Base-by-base conservation (phyloP, 1,140 invertebrate genomes). In the Cyphomyrmex costatus region DNA sequence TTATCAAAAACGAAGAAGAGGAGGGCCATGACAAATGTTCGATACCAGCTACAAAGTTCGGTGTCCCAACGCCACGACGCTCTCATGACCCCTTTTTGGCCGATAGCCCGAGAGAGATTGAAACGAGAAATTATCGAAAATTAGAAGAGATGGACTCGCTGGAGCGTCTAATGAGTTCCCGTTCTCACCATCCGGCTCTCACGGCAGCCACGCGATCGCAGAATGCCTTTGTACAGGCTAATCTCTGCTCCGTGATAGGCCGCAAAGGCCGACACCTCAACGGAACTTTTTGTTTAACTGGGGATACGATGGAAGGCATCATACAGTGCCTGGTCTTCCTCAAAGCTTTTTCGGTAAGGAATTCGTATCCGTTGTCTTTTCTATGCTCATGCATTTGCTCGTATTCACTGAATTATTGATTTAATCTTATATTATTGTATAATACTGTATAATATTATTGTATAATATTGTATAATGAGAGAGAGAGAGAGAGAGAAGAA, bases 271-370 rank as follows among this genome's bases (percentile, higher is more conserved):
- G 97, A 82, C 97, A 98, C 92, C 96, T 98, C 63, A 98, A 97
- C 7, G 98, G 98, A 78, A 98, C 97, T 61, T 98, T 98, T 95
- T 98, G 97, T 92, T 96, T 98, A 53, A 98, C 97, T 46, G 98
- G 98, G 46, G 98, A 98, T 95, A 98, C 98, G 68, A 98, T 98
- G 98, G 98, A 98, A 92, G 98, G 98, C 89, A 98, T 98, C 92
- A 98, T 98, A 94, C 98, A 98, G 95, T 98, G 98, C 95, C 96
- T 98, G 90, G 98, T 98, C 90, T 98, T 98, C 95, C 96, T 98
- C 92, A 98, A 98, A 95, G 98, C 98, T 46, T 98, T 98, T 93
- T 98, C 97, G 97, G 98, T 98, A 96, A 97, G 97, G 96, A 7
- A 65, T 42, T 12, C 46, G 10, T 49, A 53, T 21, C 8, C 16